A percentile compares a stretch with the other conserved stretches of the same genome.
These are phyloP conservation scores for Diadophis punctatus DNA, from an alignment of 2,113 vertebrate genomes.

Conservation along the genomic window DNA sequence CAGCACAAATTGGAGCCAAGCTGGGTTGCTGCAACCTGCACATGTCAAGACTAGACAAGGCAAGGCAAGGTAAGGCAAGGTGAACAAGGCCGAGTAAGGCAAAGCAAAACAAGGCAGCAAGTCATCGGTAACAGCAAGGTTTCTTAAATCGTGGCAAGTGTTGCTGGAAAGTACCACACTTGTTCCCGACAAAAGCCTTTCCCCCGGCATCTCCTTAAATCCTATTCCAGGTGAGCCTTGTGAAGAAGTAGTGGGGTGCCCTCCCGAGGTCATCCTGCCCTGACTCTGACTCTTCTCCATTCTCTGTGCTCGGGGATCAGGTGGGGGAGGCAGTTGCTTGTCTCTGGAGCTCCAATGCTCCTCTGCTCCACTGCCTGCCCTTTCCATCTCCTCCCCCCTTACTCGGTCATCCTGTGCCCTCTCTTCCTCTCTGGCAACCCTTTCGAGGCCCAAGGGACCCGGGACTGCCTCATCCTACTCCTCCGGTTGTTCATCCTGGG, in stretches of 20 bases:
- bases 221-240: not conserved
- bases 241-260: not conserved
- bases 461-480: not conserved
- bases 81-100: too few relatives aligned
- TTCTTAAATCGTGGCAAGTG: too few relatives aligned
- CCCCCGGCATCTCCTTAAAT: too few relatives aligned
- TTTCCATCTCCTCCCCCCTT: not conserved
- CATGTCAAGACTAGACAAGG: too few relatives aligned
- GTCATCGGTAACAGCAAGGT: too few relatives aligned
- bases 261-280: not conserved
- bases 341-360: not conserved
- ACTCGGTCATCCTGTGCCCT: not conserved
- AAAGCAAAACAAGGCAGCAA: too few relatives aligned
- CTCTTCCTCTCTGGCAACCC: not conserved
- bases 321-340: not conserved
- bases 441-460: not conserved
- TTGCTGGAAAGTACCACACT: too few relatives aligned
- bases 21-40: too few relatives aligned
- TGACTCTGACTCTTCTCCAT: not conserved
- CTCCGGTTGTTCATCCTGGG: not conserved
- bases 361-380: not conserved
- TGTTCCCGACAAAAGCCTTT: too few relatives aligned
- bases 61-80: too few relatives aligned
- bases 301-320: not conserved
- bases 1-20: too few relatives aligned